phyloP scores from a whole-genome alignment of 53 echinoderm and acorn worm species.

The Apostichopus leukothele region DNA sequence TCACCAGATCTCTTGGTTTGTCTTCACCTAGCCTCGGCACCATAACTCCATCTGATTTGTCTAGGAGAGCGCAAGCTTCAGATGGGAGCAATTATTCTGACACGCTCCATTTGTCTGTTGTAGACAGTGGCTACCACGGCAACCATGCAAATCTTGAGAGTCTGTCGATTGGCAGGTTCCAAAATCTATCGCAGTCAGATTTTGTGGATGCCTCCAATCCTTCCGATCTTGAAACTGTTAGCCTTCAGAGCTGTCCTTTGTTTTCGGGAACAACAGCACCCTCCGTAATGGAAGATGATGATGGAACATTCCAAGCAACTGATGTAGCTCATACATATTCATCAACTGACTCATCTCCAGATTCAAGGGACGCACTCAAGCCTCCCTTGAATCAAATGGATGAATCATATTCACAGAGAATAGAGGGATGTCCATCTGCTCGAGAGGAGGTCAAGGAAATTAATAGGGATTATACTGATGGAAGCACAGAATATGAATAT shows the following conservation, averaged over 20 bases:
- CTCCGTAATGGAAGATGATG: not conserved
- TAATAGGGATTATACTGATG: not conserved
- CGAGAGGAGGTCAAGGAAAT: not conserved
- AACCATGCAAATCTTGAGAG: constrained; percentile 6
- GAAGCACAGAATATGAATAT: not conserved
- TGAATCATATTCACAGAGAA: not conserved
- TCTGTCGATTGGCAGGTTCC: not conserved
- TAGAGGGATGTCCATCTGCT: not conserved
- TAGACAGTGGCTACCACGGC: constrained; percentile 61
- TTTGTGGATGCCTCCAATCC: not conserved
- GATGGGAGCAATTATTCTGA: not conserved
- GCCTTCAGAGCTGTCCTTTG: not conserved
- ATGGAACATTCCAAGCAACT: not conserved
- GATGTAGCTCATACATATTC: constrained; percentile 1
- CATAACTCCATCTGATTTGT: constrained; percentile 2
- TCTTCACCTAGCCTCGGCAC: not conserved
- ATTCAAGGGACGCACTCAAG: not conserved
- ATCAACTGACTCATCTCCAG: constrained; percentile 12
- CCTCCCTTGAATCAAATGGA: not conserved
- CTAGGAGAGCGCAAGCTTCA: not conserved
- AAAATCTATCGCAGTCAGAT: not conserved
- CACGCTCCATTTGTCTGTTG: constrained; percentile 32
- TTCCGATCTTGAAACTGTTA: not conserved
- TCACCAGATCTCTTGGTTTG: not conserved
- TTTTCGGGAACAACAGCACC: not conserved